phyloP scores from a whole-genome alignment of 2,113 vertebrate genomes.

The Morphnarchus princeps region DNA sequence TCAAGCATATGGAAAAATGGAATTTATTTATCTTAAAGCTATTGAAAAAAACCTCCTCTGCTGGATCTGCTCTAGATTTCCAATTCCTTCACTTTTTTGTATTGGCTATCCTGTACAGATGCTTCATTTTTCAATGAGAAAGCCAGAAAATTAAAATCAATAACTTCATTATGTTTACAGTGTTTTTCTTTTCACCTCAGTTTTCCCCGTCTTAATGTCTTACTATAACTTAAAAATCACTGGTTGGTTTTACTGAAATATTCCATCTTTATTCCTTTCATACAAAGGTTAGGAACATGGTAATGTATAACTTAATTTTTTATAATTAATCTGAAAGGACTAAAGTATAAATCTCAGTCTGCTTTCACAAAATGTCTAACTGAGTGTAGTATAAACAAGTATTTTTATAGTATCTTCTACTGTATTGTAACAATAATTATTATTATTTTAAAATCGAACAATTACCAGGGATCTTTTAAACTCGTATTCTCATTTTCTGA shows the following conservation, averaged over 20 bases:
- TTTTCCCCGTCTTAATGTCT: slow-evolving; percentile 62
- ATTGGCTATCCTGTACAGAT: not conserved
- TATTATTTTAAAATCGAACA: not conserved
- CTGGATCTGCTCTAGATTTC: slow-evolving; percentile 6
- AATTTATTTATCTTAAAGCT: slow-evolving; percentile 23
- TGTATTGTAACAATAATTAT: not conserved
- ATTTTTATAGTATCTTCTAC: not conserved
- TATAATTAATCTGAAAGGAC: not conserved
- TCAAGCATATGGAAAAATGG: not conserved
- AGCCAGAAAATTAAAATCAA: slow-evolving; percentile 86
- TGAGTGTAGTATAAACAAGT: not conserved
- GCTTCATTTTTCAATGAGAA: slow-evolving; percentile 54
- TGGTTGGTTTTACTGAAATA: not conserved
- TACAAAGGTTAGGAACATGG: not conserved
- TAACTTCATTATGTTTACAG: slow-evolving; percentile 84
- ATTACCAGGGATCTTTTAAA: not conserved
- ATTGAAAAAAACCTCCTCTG: slow-evolving; percentile 24
- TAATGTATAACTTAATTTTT: not conserved
- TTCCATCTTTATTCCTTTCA: not conserved
- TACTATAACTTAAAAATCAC: slow-evolving; percentile 32
- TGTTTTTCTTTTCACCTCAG: slow-evolving; percentile 50
- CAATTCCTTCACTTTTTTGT: slow-evolving; percentile 7
- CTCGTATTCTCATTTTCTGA: not conserved
- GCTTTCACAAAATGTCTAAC: not conserved
- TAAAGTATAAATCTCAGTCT: not conserved